These are phyloP conservation scores for Onychostruthus taczanowskii DNA, from an alignment of 2,113 vertebrate species.

Conservation along the genomic window DNA sequence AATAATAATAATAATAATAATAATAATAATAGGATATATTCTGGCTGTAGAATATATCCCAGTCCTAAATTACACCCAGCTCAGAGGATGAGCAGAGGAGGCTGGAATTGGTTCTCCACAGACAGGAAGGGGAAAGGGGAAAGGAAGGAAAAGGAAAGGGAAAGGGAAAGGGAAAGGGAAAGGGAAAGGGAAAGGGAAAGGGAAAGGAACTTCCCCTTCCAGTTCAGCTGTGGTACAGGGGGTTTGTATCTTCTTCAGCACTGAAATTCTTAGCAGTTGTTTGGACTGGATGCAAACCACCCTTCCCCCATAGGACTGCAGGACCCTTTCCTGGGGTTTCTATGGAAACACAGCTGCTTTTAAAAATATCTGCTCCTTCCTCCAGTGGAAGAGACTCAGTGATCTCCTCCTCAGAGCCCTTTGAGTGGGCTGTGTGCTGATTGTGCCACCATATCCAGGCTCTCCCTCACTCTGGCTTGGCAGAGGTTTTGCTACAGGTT, in stretches of 20 bases:
- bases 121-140: neutral
- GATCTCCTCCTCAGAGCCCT: neutral
- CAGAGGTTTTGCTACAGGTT: neutral
- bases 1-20: neutral
- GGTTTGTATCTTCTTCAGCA: neutral
- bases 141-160: neutral
- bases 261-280: neutral
- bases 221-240: neutral
- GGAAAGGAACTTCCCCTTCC: neutral
- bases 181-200: neutral
- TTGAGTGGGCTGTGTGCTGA: neutral
- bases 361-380: neutral
- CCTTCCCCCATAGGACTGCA: neutral
- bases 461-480: accelerated
- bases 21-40: neutral
- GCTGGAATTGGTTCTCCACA: neutral
- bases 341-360: conserved; percentile 42
- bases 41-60: neutral
- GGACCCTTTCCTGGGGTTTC: conserved; percentile 17
- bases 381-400: neutral
- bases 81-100: neutral
- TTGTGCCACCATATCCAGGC: neutral
- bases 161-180: neutral
- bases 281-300: neutral
- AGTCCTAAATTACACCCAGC: neutral